Evolutionary conservation across 2,113 vertebrate genomes (phyloP), one percentile per base, ranked within the genome.

Genomic region (Vulpes vulpes): DNA sequence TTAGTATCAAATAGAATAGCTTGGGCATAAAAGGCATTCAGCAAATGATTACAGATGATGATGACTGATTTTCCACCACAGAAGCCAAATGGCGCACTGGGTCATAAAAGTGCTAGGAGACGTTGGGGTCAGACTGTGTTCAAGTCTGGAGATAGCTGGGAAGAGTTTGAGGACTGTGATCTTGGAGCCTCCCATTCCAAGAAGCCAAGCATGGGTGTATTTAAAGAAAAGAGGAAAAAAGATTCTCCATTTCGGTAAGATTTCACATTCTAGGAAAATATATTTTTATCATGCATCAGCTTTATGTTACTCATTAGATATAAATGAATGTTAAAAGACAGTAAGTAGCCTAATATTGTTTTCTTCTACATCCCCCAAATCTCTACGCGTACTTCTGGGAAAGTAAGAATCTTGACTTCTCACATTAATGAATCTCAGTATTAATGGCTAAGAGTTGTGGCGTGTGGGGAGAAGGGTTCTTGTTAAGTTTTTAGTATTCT

Each of bases 61-160:
- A 76, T 7, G 32, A 49, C 59, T n/a, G n/a, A 11, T 90, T 92
- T 91, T 71, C 49, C 60, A 73, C 97, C 93, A 88, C 76, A 99
- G 99, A 99, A 99, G 96, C 98, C 98, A 95, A 99, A 98, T 92
- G 98, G 79, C 55, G 27, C 97, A 5, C 96, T 98, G 19, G 97
- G 97, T 79, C 88, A 99, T 89, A 99, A 99, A 98, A 99, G 93
- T 32, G 98, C 99, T 80, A 98, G 99, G 67, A 99, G 99, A 94
- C 99, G 99, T 10, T 99, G 99, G 99, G 99, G 99, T 81, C 99
- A 99, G 98, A 99, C 99, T 2, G 96, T 98, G 65, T 94, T 99
- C 96, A 99, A 99, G 97, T 98, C 98, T 64, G 97, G 97, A 71
- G 99, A 99, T 57, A 99, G 99, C 97, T 99, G 99, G 99, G 99